These are phyloP conservation scores for Rhinoraja longicauda DNA, from an alignment of 2,797 vertebrate genomes.

Conservation along the genomic window DNA sequence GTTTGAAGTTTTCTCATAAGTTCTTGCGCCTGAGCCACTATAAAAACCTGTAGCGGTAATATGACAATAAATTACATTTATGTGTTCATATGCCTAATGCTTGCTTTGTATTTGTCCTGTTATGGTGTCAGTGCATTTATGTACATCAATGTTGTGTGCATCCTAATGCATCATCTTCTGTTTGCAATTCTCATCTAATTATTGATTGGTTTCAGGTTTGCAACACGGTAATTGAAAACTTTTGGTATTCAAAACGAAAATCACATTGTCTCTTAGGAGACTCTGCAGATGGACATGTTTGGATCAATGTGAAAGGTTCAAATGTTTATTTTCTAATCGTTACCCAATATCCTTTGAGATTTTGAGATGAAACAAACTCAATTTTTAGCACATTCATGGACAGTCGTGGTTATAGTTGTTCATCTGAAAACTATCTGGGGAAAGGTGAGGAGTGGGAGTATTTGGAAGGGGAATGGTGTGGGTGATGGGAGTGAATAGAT, in stretches of 20 bases:
- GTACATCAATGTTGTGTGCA: background rate
- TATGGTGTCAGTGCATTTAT: too few relatives aligned
- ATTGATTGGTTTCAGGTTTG: background rate
- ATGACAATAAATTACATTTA: background rate
- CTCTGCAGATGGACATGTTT: background rate
- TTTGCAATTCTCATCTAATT: background rate
- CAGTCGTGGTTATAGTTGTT: too few relatives aligned
- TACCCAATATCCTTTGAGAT: background rate
- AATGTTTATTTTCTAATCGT: background rate
- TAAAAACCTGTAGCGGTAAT: background rate
- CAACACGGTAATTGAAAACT: background rate
- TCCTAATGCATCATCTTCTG: background rate
- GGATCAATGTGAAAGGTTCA: background rate
- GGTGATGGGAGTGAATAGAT: too few relatives aligned
- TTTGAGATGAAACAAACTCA: too few relatives aligned
- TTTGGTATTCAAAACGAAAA: too few relatives aligned
- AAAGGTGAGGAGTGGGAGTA: too few relatives aligned
- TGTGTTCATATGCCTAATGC: background rate
- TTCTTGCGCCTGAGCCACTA: background rate
- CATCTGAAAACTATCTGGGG: too few relatives aligned
- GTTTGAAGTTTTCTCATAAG: background rate
- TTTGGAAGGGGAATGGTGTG: too few relatives aligned
- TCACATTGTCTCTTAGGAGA: too few relatives aligned
- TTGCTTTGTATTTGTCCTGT: background rate
- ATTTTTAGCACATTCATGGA: too few relatives aligned